Percentiles rank a stretch among this genome's conserved stretches.
Conservation (phyloP, 2,888 invertebrate genomes). For the Nomada fucata region DNA sequence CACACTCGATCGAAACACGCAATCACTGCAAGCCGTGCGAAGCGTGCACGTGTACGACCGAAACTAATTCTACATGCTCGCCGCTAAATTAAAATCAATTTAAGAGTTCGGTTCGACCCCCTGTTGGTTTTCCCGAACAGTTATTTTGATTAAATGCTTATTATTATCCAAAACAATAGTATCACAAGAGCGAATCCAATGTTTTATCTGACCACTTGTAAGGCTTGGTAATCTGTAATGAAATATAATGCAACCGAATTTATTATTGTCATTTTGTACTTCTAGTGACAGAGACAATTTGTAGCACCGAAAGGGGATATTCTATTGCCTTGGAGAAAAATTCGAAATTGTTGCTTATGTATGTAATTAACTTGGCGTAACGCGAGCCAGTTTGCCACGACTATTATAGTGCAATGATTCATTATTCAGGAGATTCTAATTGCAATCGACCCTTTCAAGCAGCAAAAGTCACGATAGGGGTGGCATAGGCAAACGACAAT, state of each 20-base stretch:
- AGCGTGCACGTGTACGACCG: slow-evolving; percentile 78
- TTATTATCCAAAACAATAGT: not conserved
- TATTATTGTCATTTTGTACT: not conserved
- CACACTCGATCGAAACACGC: slow-evolving; percentile 78
- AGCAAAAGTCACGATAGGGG: slow-evolving; percentile 64
- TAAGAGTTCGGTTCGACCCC: slow-evolving; percentile 64
- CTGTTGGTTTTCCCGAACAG: slow-evolving; percentile 24
- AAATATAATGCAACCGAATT: too few relatives aligned
- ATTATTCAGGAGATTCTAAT: slow-evolving; percentile 68
- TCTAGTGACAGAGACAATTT: not conserved
- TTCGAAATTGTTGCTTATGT: not conserved
- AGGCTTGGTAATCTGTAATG: not conserved
- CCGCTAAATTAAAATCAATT: slow-evolving; percentile 75
- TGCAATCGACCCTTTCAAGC: slow-evolving; percentile 61
- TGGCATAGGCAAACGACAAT: slow-evolving; percentile 43
- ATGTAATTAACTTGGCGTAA: not conserved
- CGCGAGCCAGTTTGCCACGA: not conserved
- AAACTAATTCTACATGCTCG: slow-evolving; percentile 51
- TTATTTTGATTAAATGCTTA: not conserved
- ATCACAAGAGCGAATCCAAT: not conserved
- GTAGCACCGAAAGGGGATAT: not conserved
- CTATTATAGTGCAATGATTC: slow-evolving; percentile 46
- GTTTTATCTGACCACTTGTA: too few relatives aligned
- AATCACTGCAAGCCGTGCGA: slow-evolving; percentile 82
- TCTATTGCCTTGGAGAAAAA: not conserved